Evolutionary conservation across 2,888 invertebrate genomes (phyloP), one percentile per base, ranked within the genome.

Genomic region (Diloba caeruleocephala): DNA sequence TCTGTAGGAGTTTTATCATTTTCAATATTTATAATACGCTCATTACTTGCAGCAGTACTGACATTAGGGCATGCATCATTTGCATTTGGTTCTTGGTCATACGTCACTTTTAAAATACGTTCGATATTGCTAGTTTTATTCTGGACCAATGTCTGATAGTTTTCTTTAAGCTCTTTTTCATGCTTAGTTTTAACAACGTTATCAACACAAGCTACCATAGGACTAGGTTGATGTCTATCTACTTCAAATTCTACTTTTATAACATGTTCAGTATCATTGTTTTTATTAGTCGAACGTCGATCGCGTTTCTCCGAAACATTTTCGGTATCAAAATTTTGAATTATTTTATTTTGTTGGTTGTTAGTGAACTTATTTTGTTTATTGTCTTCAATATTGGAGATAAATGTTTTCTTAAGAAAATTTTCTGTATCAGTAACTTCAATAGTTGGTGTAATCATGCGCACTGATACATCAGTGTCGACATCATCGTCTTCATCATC

Each of bases 391-490:
- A 44, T 51, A 23, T 74, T 68, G 17, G 78, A 50, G 31, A 84
- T 68, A 68, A 86, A 89, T 9, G 85, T 79, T 56, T 85, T 88
- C 59, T 87, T 92, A 0, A 92, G 68, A 26, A 92, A 82, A 41
- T 83, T 86, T 76, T 92, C 92, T 19, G 92, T 86, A 59, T 91
- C 89, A 28, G 89, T 90, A 1, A 94, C 90, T 83, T 94, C 94
- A 58, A 94, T 94, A 1, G 91, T 92, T 17, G 94, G 94, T 14
- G 94, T 94, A 26, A 89, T 89, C 74, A 94, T 93, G 28, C 93
- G 87, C 3, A 94, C 81, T 41, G 92, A 88, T 28, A 87, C 88
- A 64, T 94, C 94, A 29, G 90, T 90, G 63, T 93, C 92, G 41
- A 90, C 84, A 1, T 82, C 86, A 51, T 94, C 91, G 51, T 88